A percentile compares a stretch with the other conserved stretches of the same genome.
Evolutionary conservation across 1,140 invertebrate species (phyloP).

Genomic region (Drosophila arizonae): DNA sequence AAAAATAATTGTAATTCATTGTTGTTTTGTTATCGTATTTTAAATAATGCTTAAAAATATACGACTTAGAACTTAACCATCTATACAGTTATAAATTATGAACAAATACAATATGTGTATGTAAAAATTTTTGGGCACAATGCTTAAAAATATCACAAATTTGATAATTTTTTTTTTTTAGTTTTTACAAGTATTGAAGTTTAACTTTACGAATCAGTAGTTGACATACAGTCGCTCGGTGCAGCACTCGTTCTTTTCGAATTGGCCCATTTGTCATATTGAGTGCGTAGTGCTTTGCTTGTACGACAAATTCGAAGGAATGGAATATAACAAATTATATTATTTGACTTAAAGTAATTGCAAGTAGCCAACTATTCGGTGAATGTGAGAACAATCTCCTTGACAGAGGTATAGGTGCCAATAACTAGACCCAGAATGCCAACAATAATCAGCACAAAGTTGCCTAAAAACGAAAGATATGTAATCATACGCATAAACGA

Average conservation of each 20-base stretch:
- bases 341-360: conserved; percentile 12
- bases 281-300: conserved; percentile 73
- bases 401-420: conserved; percentile 88
- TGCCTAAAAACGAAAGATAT: conserved; percentile 83
- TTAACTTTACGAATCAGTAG: conserved; percentile 43
- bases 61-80: conserved; percentile 64
- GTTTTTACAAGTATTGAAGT: conserved; percentile 63
- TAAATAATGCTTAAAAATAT: conserved; percentile 68
- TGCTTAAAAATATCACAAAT: conserved; percentile 78
- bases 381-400: conserved; percentile 86
- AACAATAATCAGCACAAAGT: conserved; percentile 88
- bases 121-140: conserved; percentile 68
- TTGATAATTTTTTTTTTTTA: conserved; percentile 39
- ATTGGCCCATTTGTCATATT: conserved; percentile 43
- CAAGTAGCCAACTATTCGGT: conserved; percentile 50
- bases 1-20: conserved; percentile 47
- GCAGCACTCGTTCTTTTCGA: background rate
- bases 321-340: conserved; percentile 16
- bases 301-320: conserved; percentile 44
- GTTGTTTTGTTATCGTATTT: conserved; percentile 37
- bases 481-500: background rate
- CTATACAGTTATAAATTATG: conserved; percentile 61
- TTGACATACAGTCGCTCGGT: conserved; percentile 31
- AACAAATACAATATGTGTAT: conserved; percentile 53
- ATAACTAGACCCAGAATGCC: conserved; percentile 87